These are phyloP conservation scores for Pavo muticus DNA, from an alignment of 2,113 vertebrate genomes.

Conservation along the genomic window DNA sequence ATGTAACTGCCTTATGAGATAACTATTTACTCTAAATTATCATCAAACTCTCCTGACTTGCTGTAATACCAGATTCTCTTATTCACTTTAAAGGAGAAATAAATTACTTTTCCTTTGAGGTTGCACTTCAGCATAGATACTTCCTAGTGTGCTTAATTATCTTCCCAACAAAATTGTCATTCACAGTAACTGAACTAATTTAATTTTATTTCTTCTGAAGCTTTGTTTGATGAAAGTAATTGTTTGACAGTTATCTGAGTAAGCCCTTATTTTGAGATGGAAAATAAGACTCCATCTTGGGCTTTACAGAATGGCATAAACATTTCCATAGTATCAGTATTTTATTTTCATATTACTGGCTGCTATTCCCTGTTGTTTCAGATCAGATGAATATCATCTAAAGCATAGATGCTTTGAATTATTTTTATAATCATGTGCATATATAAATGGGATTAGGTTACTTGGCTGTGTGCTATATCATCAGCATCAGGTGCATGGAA, in stretches of 20 bases:
- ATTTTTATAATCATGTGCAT: not conserved
- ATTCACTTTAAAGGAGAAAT: not conserved
- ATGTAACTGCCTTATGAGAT: not conserved
- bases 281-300: not conserved
- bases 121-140: conserved; percentile 21
- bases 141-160: conserved; percentile 56
- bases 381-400: not conserved
- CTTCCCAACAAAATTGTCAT: conserved; percentile 25
- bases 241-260: conserved; percentile 38
- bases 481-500: not conserved
- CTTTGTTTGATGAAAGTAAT: conserved; percentile 28
- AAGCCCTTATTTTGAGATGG: not conserved
- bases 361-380: not conserved
- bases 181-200: conserved; percentile 31
- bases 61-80: conserved; percentile 13
- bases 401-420: not conserved
- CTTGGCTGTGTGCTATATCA: not conserved
- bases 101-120: conserved; percentile 26
- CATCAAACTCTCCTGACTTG: not conserved
- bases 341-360: not conserved
- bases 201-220: conserved; percentile 37
- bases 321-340: no score
- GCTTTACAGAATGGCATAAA: not conserved
- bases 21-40: not conserved
- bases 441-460: not conserved